Base-by-base conservation (phyloP, 2,797 vertebrate species). In the Urophycis tenuis region DNA sequence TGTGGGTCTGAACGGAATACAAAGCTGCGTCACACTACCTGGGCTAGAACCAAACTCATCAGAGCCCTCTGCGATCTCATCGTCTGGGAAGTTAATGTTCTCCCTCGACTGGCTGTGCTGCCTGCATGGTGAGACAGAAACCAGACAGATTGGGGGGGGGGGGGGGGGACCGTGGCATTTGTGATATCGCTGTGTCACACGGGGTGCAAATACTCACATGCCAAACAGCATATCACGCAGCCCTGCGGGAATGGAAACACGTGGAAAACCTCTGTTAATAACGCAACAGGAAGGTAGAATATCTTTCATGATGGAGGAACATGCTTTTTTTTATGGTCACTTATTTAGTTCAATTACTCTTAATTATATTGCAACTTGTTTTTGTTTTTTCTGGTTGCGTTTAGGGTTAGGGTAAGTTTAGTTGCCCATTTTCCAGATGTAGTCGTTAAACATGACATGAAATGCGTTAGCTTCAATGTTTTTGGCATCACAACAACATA, bases 191-290 rank as follows among this genome's bases (percentile, higher is more conserved):
- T 36, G 19, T 72, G 10, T 34, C 34, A 71, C 9, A 70, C 0
- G 5, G 19, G 34, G 31, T 2, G 25, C 14, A 70, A 72, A 82
- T 88, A 94, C 95, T 94, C 90, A 96, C 96, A 77, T 88, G 89
- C 89, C 94, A 90, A 97, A 96, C 81, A 97, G 88, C 82, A 96
- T 84, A 81, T 94, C 86, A 35, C 96, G 95, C 71, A 97, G 88
- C 64, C 95, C 96, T 96, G 86, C 19, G 73, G 73, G 35, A 45
- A 75, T n/a, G 85, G 79, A 81, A 17, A 32, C 67, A 70, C 29
- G 31, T 70, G 67, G 67, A 5, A 70, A 72, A 45, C 0, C 53
- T 82, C 22, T 78, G 72, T 36, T 4, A n/a, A 41, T 31, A 6
- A 15, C 25, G 35, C 0, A 15, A n/a, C 60, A 14, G 12, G 8